A percentile compares a stretch with the other conserved stretches of the same genome.
phyloP scores from a whole-genome alignment of 2,888 invertebrate species.

The Uloborus plumipes region DNA sequence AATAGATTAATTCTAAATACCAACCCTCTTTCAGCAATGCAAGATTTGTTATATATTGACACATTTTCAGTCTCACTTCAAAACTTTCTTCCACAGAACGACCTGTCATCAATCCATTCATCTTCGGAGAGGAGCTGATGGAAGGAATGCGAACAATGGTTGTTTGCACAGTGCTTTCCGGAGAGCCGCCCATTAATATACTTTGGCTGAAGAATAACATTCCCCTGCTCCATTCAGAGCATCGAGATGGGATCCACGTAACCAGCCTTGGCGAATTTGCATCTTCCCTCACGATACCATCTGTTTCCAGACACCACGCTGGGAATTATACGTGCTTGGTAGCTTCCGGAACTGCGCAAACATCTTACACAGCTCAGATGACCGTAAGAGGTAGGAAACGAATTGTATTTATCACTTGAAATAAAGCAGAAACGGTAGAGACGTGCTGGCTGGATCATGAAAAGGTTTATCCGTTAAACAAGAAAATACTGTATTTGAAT shows the following conservation, averaged over 20 bases:
- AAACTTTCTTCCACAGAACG: slow-evolving; percentile 29
- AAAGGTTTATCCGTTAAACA: too few species aligned
- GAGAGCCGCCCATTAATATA: slow-evolving; percentile 60
- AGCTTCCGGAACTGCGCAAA: slow-evolving; percentile 55
- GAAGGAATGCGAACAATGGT: slow-evolving; percentile 65
- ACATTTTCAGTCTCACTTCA: neutral
- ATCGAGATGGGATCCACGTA: slow-evolving; percentile 47
- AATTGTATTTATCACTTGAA: neutral
- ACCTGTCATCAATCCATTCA: slow-evolving; percentile 62
- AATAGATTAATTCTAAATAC: neutral
- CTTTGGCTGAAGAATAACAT: slow-evolving; percentile 57
- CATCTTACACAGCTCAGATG: slow-evolving; percentile 58
- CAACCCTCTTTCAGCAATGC: neutral
- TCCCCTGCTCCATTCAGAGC: slow-evolving; percentile 47
- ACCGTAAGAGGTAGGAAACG: slow-evolving; percentile 51
- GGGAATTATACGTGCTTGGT: slow-evolving; percentile 64
- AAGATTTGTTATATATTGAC: too few species aligned
- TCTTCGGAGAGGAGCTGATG: slow-evolving; percentile 59
- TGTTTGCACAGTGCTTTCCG: slow-evolving; percentile 56
- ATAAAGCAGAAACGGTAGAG: neutral
- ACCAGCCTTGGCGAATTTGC: slow-evolving; percentile 60
- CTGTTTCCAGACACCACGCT: slow-evolving; percentile 57
- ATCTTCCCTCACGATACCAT: slow-evolving; percentile 58
- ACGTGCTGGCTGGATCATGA: too few species aligned
- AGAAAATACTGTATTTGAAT: too few species aligned